Base-by-base conservation (phyloP, 2,797 vertebrate species). In the Coreius guichenoti region DNA sequence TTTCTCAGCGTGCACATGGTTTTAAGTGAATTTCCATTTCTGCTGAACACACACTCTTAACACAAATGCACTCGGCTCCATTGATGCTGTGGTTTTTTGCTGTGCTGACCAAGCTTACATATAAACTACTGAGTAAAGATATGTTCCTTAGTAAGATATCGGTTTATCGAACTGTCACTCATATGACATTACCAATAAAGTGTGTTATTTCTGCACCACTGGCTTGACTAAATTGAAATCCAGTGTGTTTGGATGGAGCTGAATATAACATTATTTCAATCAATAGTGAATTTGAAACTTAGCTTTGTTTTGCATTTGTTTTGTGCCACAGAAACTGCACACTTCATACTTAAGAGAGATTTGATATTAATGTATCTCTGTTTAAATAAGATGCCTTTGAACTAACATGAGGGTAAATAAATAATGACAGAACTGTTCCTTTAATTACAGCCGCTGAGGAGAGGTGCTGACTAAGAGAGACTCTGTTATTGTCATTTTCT, bases 401-500 rank as follows among this genome's bases (percentile, higher is more conserved):
- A 26, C 9, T 49, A 26, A 74, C 26, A 49, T 19, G 45, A 74
- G 45, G 11, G 17, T 51, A 17, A 21, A 21, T 74, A 47, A 31
- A 11, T 51, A 74, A 74, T 47, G 70, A 47, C 43, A 26, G 69
- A 17, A 26, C 13, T 29, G 23, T 49, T 73, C 29, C n/a, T 73
- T 65, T 81, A 81, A 85, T 85, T 81, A 84, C 72, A 81, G 76
- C 63, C 9, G 4, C 82, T 72, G 19, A 31, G 49, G 49, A 81
- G 61, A 39, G 26, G 29, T 23, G 19, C 39, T 70, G 69, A 45
- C 39, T 72, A 19, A 43, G 43, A 72, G 23, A 45, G 11, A 51
- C 47, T 51, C 47, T 43, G 39, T 70, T 61, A 78, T 54, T 72
- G 13, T 82, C 81, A 68, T 49, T 68, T 70, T 58, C 75, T 79